Evolutionary conservation across 2,888 invertebrate genomes (phyloP), one percentile per base, ranked within the genome.

Genomic region (Lasioglossum leucozonium): DNA sequence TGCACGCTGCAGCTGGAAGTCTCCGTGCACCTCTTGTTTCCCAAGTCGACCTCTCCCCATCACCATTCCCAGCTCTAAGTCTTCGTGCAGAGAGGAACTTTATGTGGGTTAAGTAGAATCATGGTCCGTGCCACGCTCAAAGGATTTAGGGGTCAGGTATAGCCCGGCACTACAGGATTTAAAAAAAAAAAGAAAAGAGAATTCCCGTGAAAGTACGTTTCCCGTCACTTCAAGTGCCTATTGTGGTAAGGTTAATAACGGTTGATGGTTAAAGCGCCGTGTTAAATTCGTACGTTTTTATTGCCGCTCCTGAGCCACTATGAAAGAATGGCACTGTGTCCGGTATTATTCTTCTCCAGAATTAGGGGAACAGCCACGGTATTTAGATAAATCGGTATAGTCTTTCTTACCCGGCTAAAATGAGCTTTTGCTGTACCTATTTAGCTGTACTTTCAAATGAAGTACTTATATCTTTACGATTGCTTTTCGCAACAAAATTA

Each of bases 81-180:
- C 91, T 92, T 91, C 84, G 72, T 51, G 69, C 86, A 72, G 80
- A 82, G 73, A 81, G 84, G 78, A 88, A 91, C 88, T 92, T 92
- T 91, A 91, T 89, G 86, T 92, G 87, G 89, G 92, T 92, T 91
- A 92, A 92, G 91, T 87, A 91, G 91, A 91, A 92, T 87, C 90
- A 89, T 90, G 89, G 85, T 84, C 85, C 83, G 87, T 87, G 81
- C 80, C 83, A 77, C 87, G 87, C 86, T 90, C 90, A 87, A 88
- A 91, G 91, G 92, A 90, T 91, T 91, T 90, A 90, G 87, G 88
- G 88, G 89, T 91, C 90, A 87, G 90, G 85, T 84, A 82, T 89
- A 89, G 67, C 84, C 85, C 84, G 83, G 81, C 81, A 87, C 87
- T 91, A 85, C 81, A 73, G 77, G 82, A 81, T 90, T 87, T 79